phyloP scores from a whole-genome alignment of 1,140 invertebrate genomes.

The Armadillidium nasatum region DNA sequence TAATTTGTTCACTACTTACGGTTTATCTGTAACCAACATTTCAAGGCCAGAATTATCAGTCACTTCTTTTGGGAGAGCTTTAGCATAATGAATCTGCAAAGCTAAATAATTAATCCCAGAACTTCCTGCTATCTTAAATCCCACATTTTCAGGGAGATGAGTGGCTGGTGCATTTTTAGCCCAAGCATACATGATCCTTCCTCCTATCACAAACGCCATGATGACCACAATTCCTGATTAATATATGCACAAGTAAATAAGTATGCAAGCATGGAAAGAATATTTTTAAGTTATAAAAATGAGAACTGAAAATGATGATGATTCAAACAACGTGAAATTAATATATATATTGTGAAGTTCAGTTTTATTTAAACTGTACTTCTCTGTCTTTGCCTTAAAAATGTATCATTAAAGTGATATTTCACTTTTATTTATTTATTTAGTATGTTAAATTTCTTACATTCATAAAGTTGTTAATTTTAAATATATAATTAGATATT shows the following conservation, averaged over 20 bases:
- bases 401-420: too few relatives aligned
- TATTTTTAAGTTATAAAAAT: too few relatives aligned
- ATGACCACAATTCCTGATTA: conserved; percentile 50
- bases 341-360: too few relatives aligned
- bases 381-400: too few relatives aligned
- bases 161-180: conserved; percentile 61
- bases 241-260: background rate
- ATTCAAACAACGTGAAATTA: too few relatives aligned
- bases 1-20: conserved; percentile 32
- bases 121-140: conserved; percentile 55
- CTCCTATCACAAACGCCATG: conserved; percentile 47
- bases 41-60: conserved; percentile 37
- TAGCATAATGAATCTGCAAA: conserved; percentile 56
- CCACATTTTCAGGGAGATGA: conserved; percentile 56
- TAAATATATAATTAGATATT: too few relatives aligned
- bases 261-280: background rate
- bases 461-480: too few relatives aligned
- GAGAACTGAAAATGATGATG: too few relatives aligned
- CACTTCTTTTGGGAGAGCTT: conserved; percentile 44
- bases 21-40: conserved; percentile 32
- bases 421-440: too few relatives aligned
- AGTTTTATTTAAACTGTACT: too few relatives aligned
- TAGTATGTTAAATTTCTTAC: too few relatives aligned
- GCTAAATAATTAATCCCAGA: conserved; percentile 55
- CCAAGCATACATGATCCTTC: conserved; percentile 61